Evolutionary conservation across 2,113 vertebrate species (phyloP).

Genomic region (Bolborhynchus lineola): DNA sequence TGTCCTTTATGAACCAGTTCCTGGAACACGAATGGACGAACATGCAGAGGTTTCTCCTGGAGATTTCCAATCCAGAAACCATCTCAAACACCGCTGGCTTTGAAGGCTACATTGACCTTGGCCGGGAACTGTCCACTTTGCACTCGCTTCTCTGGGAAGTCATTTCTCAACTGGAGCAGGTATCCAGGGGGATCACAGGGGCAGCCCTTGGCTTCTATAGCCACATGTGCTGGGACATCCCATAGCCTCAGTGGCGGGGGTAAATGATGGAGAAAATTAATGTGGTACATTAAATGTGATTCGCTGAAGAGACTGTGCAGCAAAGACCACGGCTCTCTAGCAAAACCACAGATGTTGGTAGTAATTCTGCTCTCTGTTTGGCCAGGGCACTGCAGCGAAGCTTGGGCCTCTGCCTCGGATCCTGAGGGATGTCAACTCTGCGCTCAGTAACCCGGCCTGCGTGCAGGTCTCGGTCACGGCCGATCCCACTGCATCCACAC

Average conservation of each 20-base stretch:
- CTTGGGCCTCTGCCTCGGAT: slow-evolving; percentile 94
- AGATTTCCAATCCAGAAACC: slow-evolving; percentile 96
- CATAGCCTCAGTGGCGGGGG: not conserved
- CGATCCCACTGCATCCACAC: slow-evolving; percentile 81
- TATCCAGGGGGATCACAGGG: not conserved
- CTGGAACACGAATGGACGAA: slow-evolving; percentile 96
- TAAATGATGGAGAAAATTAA: not conserved
- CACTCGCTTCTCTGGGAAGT: slow-evolving; percentile 94
- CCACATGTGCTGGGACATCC: not conserved
- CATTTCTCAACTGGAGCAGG: slow-evolving; percentile 93
- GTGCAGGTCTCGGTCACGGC: slow-evolving; percentile 78
- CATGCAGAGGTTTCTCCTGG: slow-evolving; percentile 94
- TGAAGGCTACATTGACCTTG: slow-evolving; percentile 96
- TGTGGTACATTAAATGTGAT: not conserved
- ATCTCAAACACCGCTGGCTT: slow-evolving; percentile 95
- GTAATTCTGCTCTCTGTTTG: not conserved
- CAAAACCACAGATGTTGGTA: not conserved
- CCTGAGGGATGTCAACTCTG: slow-evolving; percentile 89
- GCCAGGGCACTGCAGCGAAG: slow-evolving; percentile 84
- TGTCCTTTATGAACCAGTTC: slow-evolving; percentile 99
- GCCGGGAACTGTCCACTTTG: slow-evolving; percentile 91
- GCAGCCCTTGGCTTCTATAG: not conserved
- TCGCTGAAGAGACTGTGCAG: not conserved
- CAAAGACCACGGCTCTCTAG: not conserved
- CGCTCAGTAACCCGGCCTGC: slow-evolving; percentile 86